phyloP scores from a whole-genome alignment of 2,888 invertebrate genomes.

The Apamea sordens region DNA sequence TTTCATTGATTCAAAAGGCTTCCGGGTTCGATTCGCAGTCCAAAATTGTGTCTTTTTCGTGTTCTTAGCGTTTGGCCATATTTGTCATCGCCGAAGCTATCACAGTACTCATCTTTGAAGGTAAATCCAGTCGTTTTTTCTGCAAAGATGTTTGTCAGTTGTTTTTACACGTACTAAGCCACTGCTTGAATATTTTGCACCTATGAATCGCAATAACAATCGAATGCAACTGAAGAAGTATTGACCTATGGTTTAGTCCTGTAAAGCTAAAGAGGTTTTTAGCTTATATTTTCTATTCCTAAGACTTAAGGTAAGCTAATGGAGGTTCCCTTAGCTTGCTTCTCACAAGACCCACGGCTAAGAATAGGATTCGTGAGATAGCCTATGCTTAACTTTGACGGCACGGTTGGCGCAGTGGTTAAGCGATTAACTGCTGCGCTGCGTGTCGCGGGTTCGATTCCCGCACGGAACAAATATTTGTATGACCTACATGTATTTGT shows the following conservation, averaged over 20 bases:
- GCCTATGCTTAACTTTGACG: too few species aligned
- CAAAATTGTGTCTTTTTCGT: constrained; percentile 16
- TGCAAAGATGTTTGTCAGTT: neutral
- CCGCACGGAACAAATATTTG: too few species aligned
- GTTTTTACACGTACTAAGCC: neutral
- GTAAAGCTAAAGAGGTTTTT: neutral
- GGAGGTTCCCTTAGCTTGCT: neutral
- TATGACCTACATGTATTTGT: too few species aligned
- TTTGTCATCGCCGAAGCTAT: neutral
- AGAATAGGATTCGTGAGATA: neutral
- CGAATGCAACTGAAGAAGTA: neutral
- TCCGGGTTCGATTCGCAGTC: constrained; percentile 60
- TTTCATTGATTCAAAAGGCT: constrained; percentile 65
- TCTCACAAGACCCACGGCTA: neutral
- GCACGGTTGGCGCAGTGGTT: too few species aligned
- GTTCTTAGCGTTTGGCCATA: neutral
- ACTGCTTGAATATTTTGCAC: neutral
- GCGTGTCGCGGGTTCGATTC: too few species aligned
- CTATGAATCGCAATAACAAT: neutral
- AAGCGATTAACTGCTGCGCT: too few species aligned
- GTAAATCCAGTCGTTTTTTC: neutral
- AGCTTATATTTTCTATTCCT: neutral
- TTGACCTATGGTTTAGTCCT: neutral
- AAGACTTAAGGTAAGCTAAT: too few species aligned
- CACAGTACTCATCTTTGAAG: neutral